These are phyloP conservation scores for Melangyna quadrimaculata DNA, from an alignment of 2,888 invertebrate species.

Conservation along the genomic window DNA sequence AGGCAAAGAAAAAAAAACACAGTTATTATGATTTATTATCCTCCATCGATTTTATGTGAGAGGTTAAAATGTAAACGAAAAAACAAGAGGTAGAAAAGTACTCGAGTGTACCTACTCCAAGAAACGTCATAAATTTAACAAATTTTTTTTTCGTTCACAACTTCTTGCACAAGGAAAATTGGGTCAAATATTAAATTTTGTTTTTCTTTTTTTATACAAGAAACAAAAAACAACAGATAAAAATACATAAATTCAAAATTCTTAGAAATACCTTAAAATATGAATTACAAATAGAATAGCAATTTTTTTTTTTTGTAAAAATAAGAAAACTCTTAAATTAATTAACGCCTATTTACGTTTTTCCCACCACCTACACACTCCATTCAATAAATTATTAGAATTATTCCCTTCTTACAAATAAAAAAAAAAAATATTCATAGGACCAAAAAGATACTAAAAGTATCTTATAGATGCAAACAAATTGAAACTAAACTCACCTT, in stretches of 20 bases:
- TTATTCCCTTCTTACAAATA: not conserved
- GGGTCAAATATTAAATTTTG: constrained; percentile 28
- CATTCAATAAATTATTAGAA: constrained; percentile 10
- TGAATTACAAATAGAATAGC: not conserved
- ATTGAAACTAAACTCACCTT: constrained; percentile 9
- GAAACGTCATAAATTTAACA: constrained; percentile 39
- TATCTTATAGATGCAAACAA: constrained; percentile 16
- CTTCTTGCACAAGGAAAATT: constrained; percentile 35
- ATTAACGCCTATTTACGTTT: not conserved
- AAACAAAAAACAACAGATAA: no score
- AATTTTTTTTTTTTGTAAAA: no score
- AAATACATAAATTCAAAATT: not conserved
- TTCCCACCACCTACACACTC: constrained; percentile 4
- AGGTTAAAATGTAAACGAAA: constrained; percentile 24
- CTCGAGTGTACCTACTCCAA: no score
- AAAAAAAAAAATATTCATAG: constrained; percentile 2
- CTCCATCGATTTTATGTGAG: constrained; percentile 23
- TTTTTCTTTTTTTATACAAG: not conserved
- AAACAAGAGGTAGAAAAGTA: not conserved
- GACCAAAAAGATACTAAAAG: constrained; percentile 7
- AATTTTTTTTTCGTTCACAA: constrained; percentile 35
- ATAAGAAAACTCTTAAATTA: constrained; percentile 34
- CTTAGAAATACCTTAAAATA: not conserved
- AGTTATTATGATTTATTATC: constrained; percentile 64
- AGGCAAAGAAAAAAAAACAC: constrained; percentile 27